phyloP scores from a whole-genome alignment of 1,140 invertebrate species.

The Habropoda laboriosa region DNA sequence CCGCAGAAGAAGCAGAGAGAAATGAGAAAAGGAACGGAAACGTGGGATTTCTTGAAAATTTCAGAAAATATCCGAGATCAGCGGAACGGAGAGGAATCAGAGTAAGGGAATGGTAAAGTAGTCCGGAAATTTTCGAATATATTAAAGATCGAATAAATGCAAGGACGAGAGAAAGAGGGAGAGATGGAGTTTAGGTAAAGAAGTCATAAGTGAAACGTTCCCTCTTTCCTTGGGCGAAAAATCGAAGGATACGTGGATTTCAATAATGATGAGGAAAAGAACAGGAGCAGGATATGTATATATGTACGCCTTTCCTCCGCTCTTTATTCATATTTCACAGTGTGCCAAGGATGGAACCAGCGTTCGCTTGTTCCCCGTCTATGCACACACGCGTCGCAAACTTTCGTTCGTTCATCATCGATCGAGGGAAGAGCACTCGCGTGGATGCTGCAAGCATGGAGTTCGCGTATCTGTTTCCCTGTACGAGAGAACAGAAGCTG shows the following conservation, averaged over 20 bases:
- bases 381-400: conserved; percentile 4
- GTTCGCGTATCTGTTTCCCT: conserved; percentile 25
- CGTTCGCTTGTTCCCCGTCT: conserved; percentile 19
- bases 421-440: neutral
- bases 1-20: neutral
- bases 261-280: conserved; percentile 17
- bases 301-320: neutral
- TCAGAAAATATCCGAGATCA: neutral
- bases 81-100: neutral
- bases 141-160: neutral
- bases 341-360: conserved; percentile 12
- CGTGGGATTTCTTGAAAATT: neutral
- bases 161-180: too few relatives aligned
- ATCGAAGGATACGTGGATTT: neutral
- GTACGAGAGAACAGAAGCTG: neutral
- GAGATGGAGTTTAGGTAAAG: neutral
- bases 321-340: conserved; percentile 36
- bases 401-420: conserved; percentile 29
- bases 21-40: neutral
- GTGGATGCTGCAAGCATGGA: neutral
- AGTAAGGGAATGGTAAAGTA: neutral
- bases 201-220: neutral
- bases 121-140: neutral
- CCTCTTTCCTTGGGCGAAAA: neutral
- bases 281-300: neutral